Evolutionary conservation across 2,888 invertebrate species (phyloP).

Genomic region (Thumatha senex): DNA sequence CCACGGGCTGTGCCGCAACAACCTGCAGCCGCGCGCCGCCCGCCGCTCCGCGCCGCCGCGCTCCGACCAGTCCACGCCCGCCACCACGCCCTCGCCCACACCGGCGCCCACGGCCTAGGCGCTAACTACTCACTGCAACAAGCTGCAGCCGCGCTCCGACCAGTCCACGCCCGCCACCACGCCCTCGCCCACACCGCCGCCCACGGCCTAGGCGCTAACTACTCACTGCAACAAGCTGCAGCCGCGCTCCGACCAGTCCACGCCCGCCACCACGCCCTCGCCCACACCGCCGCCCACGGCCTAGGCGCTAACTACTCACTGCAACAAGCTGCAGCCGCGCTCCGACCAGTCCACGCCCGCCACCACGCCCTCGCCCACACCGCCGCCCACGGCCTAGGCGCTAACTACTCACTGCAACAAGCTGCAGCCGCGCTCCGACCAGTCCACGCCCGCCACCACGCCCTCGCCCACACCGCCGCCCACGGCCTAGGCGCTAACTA

Average conservation of each 20-base stretch:
- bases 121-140: too few relatives aligned
- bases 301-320: too few relatives aligned
- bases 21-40: constrained; percentile 39
- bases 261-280: neutral
- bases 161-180: neutral
- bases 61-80: neutral
- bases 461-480: neutral
- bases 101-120: neutral
- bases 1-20: constrained; percentile 73
- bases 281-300: neutral
- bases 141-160: neutral
- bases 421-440: neutral
- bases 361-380: neutral
- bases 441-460: neutral
- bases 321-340: neutral
- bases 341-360: neutral
- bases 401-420: too few relatives aligned
- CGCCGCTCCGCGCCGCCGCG: neutral
- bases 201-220: too few relatives aligned
- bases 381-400: neutral
- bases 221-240: too few relatives aligned
- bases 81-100: neutral
- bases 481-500: too few relatives aligned
- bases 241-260: neutral
- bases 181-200: neutral